Evolutionary conservation across 2,888 invertebrate genomes (phyloP).

Genomic region (Chalcis sispes): DNA sequence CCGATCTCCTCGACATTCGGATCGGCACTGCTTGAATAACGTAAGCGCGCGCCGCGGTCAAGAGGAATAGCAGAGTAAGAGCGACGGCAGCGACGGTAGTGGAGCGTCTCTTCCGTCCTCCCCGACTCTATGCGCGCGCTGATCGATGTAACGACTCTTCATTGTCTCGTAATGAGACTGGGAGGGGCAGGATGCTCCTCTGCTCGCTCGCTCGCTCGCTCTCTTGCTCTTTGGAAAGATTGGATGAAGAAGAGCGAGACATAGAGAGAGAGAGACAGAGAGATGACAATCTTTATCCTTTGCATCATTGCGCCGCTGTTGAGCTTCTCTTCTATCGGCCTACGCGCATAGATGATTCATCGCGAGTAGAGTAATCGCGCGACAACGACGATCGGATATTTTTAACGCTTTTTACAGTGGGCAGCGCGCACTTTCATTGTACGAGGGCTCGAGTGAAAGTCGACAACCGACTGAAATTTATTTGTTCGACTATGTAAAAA

Average conservation of each 20-base stretch:
- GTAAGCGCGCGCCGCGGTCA: not conserved
- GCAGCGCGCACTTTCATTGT: too few species aligned
- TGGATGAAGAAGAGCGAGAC: conserved; percentile 16
- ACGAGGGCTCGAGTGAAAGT: conserved; percentile 5
- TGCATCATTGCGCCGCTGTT: conserved; percentile 32
- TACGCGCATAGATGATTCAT: conserved; percentile 39
- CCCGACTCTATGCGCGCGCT: conserved; percentile 59
- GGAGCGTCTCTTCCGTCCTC: conserved; percentile 36
- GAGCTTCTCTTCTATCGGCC: not conserved
- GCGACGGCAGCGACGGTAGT: not conserved
- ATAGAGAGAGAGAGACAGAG: not conserved
- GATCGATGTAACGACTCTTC: conserved; percentile 72
- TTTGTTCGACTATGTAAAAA: not conserved
- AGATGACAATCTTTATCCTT: conserved; percentile 39
- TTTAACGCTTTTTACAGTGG: conserved; percentile 5
- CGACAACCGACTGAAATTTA: not conserved
- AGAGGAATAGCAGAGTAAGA: conserved; percentile 9
- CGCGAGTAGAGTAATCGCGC: not conserved
- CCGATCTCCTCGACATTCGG: not conserved
- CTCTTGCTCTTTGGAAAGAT: conserved; percentile 35
- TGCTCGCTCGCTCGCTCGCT: conserved; percentile 42
- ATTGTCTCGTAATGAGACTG: conserved; percentile 73
- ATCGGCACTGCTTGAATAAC: not conserved
- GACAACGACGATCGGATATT: not conserved
- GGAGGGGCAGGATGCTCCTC: conserved; percentile 73